These are phyloP conservation scores for Physeter macrocephalus DNA, from an alignment of 2,113 vertebrate species.

Conservation along the genomic window DNA sequence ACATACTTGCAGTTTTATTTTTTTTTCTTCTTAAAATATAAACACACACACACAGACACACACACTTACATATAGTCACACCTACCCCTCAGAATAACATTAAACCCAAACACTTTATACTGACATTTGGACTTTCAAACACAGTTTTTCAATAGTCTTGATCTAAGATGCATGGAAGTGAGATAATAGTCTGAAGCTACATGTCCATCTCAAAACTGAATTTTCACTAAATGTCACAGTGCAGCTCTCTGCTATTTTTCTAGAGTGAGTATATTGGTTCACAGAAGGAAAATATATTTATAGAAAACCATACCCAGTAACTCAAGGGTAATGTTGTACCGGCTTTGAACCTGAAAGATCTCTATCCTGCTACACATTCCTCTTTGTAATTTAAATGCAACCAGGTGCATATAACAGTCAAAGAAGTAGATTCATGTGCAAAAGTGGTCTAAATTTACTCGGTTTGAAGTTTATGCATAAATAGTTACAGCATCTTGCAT, in stretches of 20 bases:
- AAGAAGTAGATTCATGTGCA: not conserved
- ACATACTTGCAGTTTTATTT: not conserved
- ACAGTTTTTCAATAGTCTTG: not conserved
- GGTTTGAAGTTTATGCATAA: not conserved
- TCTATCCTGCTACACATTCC: not conserved
- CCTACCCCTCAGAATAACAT: not conserved
- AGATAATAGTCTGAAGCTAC: constrained; percentile 22
- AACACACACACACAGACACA: not conserved
- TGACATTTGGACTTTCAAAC: constrained; percentile 20
- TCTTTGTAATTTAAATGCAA: constrained; percentile 39
- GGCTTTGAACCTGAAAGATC: constrained; percentile 36
- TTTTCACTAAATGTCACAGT: constrained; percentile 46
- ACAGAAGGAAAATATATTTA: constrained; percentile 24
- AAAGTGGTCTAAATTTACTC: not conserved
- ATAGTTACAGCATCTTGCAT: not conserved
- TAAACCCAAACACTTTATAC: not conserved
- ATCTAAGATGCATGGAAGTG: not conserved
- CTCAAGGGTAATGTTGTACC: not conserved
- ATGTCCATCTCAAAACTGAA: constrained; percentile 38
- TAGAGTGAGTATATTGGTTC: not conserved
- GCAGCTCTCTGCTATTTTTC: not conserved
- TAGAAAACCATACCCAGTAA: constrained; percentile 26
- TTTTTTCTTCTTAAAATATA: not conserved
- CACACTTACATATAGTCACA: not conserved
- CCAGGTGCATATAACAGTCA: not conserved